These are phyloP conservation scores for Lasioglossum vierecki DNA, from an alignment of 2,888 invertebrate genomes.

Conservation along the genomic window DNA sequence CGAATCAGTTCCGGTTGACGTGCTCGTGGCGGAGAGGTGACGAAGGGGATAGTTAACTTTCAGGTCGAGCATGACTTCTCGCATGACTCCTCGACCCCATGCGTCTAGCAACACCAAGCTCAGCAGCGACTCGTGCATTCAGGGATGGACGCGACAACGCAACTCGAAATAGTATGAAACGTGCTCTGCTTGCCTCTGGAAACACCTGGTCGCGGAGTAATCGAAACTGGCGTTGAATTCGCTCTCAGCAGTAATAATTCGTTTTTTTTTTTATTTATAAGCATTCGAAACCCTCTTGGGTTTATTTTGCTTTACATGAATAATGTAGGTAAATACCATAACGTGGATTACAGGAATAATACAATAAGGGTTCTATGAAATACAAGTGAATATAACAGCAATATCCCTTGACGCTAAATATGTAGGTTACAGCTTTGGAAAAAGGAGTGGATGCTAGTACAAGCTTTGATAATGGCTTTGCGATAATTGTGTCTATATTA, in stretches of 20 bases:
- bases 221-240: neutral
- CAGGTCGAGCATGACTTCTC: constrained; percentile 47
- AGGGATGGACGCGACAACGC: neutral
- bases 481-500: too few species aligned
- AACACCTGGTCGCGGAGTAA: neutral
- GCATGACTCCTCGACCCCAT: constrained; percentile 14
- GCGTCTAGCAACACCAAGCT: constrained; percentile 1
- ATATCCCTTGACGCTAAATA: too few species aligned
- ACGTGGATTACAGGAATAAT: too few species aligned
- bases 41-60: constrained; percentile 28
- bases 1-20: constrained; percentile 13
- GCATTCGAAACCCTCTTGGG: too few species aligned
- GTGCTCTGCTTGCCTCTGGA: neutral
- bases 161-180: neutral
- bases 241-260: neutral
- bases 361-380: too few species aligned
- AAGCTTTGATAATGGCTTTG: too few species aligned
- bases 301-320: too few species aligned
- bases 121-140: neutral
- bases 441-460: too few species aligned
- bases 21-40: neutral
- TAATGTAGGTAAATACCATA: too few species aligned
- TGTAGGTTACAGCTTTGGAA: too few species aligned
- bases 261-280: too few species aligned
- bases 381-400: too few species aligned